Conservation (phyloP, 2,888 invertebrate species). For the Psylliodes chrysocephalus region DNA sequence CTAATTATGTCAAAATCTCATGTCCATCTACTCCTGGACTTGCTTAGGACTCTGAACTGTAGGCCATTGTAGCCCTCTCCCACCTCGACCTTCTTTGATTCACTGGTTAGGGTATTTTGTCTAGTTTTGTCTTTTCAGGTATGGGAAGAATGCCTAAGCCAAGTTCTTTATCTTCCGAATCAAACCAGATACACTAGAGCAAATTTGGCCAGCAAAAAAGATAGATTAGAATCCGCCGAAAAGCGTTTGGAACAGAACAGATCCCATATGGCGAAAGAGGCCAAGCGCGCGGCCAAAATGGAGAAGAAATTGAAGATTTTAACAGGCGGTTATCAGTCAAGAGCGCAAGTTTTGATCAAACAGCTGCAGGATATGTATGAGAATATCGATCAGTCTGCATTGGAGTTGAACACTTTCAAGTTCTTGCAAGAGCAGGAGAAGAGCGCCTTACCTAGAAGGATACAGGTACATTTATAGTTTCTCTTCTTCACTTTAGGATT, state of each 20-base stretch:
- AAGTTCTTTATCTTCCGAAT: slow-evolving; percentile 90
- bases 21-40: too few species aligned
- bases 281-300: slow-evolving; percentile 95
- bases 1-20: too few species aligned
- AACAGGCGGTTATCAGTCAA: slow-evolving; percentile 87
- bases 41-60: too few species aligned
- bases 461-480: slow-evolving; percentile 73
- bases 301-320: slow-evolving; percentile 97
- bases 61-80: too few species aligned
- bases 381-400: slow-evolving; percentile 88
- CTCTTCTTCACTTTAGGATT: too few species aligned
- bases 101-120: too few species aligned
- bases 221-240: slow-evolving; percentile 92
- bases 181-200: slow-evolving; percentile 83
- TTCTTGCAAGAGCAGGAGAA: slow-evolving; percentile 90
- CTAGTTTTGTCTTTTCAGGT: slow-evolving; percentile 58
- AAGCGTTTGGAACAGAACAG: slow-evolving; percentile 93
- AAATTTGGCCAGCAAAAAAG: slow-evolving; percentile 94
- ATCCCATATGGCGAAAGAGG: slow-evolving; percentile 95
- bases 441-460: slow-evolving; percentile 87
- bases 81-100: too few species aligned
- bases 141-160: slow-evolving; percentile 96
- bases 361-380: slow-evolving; percentile 88
- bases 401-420: slow-evolving; percentile 91
- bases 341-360: slow-evolving; percentile 85